Evolutionary conservation across 2,888 invertebrate genomes (phyloP).

Genomic region (Drosophila borborema): DNA sequence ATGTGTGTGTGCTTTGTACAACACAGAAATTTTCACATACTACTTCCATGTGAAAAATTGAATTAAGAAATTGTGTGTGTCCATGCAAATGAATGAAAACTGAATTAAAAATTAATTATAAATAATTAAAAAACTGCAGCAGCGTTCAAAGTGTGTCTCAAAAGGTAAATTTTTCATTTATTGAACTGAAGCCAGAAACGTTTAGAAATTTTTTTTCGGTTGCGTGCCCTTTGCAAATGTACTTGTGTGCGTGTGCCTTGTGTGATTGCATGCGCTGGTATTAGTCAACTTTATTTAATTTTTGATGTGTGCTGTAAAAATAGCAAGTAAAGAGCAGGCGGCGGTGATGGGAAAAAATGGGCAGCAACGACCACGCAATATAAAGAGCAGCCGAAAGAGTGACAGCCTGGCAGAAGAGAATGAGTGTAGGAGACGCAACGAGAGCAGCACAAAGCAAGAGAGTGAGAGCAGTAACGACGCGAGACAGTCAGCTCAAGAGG

Average conservation of each 20-base stretch:
- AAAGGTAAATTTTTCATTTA: constrained; percentile 45
- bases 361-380: constrained; percentile 49
- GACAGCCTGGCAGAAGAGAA: constrained; percentile 17
- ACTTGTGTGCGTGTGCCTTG: constrained; percentile 34
- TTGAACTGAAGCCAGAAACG: constrained; percentile 33
- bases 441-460: constrained; percentile 16
- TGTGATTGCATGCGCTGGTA: constrained; percentile 33
- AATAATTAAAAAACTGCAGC: constrained; percentile 19
- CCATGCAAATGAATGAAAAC: constrained; percentile 52
- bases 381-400: constrained; percentile 48
- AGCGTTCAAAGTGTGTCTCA: constrained; percentile 10
- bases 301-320: constrained; percentile 75
- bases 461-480: constrained; percentile 11
- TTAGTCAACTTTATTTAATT: constrained; percentile 61
- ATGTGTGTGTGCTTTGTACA: constrained; percentile 46
- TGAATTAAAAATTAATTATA: constrained; percentile 22
- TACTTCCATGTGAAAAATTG: constrained; percentile 54
- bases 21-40: constrained; percentile 56
- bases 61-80: constrained; percentile 38
- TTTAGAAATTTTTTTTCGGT: constrained; percentile 49
- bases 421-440: constrained; percentile 42
- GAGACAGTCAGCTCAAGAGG: constrained; percentile 44
- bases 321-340: constrained; percentile 61
- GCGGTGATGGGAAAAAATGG: constrained; percentile 45
- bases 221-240: constrained; percentile 57